Base-by-base conservation (phyloP, 2,797 vertebrate species). In the Nasua narica region DNA sequence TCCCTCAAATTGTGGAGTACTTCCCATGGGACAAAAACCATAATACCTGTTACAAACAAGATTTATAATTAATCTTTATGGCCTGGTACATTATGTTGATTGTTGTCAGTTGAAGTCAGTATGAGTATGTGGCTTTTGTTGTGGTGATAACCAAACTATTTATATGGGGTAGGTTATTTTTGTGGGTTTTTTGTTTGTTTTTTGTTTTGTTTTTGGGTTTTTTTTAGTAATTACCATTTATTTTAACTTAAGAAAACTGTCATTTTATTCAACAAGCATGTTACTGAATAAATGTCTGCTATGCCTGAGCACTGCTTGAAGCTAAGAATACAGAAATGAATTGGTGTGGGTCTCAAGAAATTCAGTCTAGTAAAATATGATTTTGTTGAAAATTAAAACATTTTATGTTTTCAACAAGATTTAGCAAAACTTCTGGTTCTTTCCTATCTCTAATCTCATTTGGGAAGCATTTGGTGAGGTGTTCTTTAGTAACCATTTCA, bases 381-480 rank as follows among this genome's bases (percentile, higher is more conserved):
- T 90, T 89, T 95, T 86, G 60, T 65, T 90, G 27, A 93, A 93
- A 79, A 84, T 81, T 91, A 93, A 95, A 95, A 46, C 86, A 19
- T 91, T 70, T 78, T 74, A 27, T 79, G 72, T 78, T 89, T 94
- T 87, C 8, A 86, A 7, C 27, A 90, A 67, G 18, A 10, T 90
- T 83, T 87, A 91, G 52, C 48, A 69, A 40, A 90, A 96, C 16
- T 77, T 77, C 19, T 90, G 27, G 21, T 74, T 90, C 74, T 96
- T 87, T 90, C 10, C 4, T 58, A 54, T 87, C 40, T 81, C 23
- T 93, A 25, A 43, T 62, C 23, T 86, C 83, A 70, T 76, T 65
- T 89, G 60, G 29, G 82, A 93, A 78, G 69, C 46, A 86, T 86
- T 95, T 72, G 83, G 27, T 79, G 52, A 78, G 37, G 21, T 16